phyloP scores from a whole-genome alignment of 1,140 invertebrate species.

The Danaus melanippus region DNA sequence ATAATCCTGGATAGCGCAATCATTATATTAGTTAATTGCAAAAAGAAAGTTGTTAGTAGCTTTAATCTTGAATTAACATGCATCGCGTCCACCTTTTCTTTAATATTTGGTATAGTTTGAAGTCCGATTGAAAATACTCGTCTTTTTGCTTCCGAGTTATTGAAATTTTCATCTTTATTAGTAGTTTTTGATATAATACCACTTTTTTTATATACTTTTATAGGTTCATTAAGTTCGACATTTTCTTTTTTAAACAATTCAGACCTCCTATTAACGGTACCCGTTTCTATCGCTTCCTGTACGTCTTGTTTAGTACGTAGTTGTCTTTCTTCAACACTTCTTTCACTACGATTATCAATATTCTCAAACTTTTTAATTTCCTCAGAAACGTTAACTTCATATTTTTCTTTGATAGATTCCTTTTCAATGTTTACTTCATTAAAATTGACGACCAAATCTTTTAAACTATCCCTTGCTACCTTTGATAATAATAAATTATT shows the following conservation, averaged over 20 bases:
- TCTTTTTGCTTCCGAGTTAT: conserved; percentile 28
- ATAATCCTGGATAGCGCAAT: conserved; percentile 51
- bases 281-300: conserved; percentile 20
- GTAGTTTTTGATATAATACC: conserved; percentile 15
- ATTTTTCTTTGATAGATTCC: conserved; percentile 5
- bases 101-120: conserved; percentile 48
- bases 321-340: conserved; percentile 19
- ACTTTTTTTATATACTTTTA: conserved; percentile 18
- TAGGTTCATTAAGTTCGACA: conserved; percentile 7
- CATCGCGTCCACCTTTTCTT: too few species aligned
- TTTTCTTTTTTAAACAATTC: conserved; percentile 15
- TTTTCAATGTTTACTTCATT: conserved; percentile 2
- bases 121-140: conserved; percentile 40
- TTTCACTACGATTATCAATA: conserved; percentile 3
- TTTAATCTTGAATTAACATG: too few species aligned
- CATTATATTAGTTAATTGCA: conserved; percentile 64
- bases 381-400: conserved; percentile 9
- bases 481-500: conserved; percentile 1
- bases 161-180: conserved; percentile 14
- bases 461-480: conserved; percentile 7
- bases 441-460: not conserved
- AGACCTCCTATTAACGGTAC: conserved; percentile 17
- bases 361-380: conserved; percentile 20
- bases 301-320: conserved; percentile 20
- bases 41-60: conserved; percentile 59